Conservation (phyloP, 2,888 invertebrate genomes). For the Horisme vitalbata region DNA sequence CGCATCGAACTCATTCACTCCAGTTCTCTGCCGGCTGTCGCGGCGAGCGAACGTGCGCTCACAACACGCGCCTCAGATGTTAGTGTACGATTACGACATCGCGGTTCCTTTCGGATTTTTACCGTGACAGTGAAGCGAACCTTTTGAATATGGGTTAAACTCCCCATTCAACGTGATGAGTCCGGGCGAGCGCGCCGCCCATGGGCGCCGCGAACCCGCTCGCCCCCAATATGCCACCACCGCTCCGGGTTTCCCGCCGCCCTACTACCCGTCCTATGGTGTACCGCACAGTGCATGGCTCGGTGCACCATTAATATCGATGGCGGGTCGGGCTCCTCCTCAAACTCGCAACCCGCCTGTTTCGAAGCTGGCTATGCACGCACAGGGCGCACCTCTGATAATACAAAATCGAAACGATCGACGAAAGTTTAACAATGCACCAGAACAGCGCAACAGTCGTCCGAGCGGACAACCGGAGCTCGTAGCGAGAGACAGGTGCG, state of each 20-base stretch:
- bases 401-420: conserved; percentile 85
- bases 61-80: conserved; percentile 69
- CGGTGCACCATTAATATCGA: conserved; percentile 91
- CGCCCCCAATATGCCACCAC: conserved; percentile 77
- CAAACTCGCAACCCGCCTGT: conserved; percentile 80
- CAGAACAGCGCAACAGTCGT: conserved; percentile 71
- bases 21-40: conserved; percentile 75
- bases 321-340: conserved; percentile 84
- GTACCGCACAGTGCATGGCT: conserved; percentile 86
- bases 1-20: conserved; percentile 74
- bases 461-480: conserved; percentile 59
- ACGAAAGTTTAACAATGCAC: conserved; percentile 68
- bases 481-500: conserved; percentile 62
- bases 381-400: conserved; percentile 93
- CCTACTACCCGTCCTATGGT: conserved; percentile 78
- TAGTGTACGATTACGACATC: conserved; percentile 80
- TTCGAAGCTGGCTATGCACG: conserved; percentile 90
- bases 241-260: conserved; percentile 78
- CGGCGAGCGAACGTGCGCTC: conserved; percentile 69
- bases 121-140: conserved; percentile 77
- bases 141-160: conserved; percentile 88
- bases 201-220: conserved; percentile 79
- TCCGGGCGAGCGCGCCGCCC: conserved; percentile 81
- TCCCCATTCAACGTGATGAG: conserved; percentile 73
- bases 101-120: conserved; percentile 67